Conservation (phyloP, 2,888 invertebrate genomes). For the Cylloceria caligata region DNA sequence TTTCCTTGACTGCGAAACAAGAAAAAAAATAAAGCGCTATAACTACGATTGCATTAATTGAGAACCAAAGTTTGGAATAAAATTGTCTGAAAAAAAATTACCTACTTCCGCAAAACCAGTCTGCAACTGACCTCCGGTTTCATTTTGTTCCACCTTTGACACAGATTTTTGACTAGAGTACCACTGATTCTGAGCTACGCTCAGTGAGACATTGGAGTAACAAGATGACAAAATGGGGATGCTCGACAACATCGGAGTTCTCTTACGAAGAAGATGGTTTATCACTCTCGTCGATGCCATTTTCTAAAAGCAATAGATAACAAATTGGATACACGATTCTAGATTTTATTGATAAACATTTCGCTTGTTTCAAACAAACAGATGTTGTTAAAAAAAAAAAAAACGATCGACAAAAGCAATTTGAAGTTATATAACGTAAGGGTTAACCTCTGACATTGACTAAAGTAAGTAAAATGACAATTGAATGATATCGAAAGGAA, state of each 20-base stretch:
- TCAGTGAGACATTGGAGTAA: slow-evolving; percentile 44
- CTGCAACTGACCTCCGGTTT: slow-evolving; percentile 74
- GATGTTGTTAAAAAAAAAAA: not conserved
- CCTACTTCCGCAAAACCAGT: slow-evolving; percentile 80
- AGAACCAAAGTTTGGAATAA: not conserved
- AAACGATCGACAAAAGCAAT: not conserved
- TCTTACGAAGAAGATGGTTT: slow-evolving; percentile 72
- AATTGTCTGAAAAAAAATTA: slow-evolving; percentile 72
- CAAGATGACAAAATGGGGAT: slow-evolving; percentile 63
- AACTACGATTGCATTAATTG: not conserved
- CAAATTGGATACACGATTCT: not conserved
- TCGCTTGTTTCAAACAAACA: not conserved
- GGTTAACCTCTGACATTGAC: not conserved
- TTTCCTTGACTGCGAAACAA: slow-evolving; percentile 90
- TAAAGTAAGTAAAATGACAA: not conserved
- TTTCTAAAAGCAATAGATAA: slow-evolving; percentile 63
- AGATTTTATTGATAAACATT: not conserved
- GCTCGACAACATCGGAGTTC: slow-evolving; percentile 63
- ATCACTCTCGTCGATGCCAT: slow-evolving; percentile 77
- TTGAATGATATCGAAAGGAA: not conserved
- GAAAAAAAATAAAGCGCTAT: slow-evolving; percentile 60
- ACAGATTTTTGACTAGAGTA: slow-evolving; percentile 75
- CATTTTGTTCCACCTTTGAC: slow-evolving; percentile 69
- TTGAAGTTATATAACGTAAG: not conserved
- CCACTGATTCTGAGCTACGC: slow-evolving; percentile 56